A percentile compares a stretch with the other conserved stretches of the same genome.
These are phyloP conservation scores for Odontomachus brunneus DNA, from an alignment of 1,140 invertebrate species.

Conservation along the genomic window DNA sequence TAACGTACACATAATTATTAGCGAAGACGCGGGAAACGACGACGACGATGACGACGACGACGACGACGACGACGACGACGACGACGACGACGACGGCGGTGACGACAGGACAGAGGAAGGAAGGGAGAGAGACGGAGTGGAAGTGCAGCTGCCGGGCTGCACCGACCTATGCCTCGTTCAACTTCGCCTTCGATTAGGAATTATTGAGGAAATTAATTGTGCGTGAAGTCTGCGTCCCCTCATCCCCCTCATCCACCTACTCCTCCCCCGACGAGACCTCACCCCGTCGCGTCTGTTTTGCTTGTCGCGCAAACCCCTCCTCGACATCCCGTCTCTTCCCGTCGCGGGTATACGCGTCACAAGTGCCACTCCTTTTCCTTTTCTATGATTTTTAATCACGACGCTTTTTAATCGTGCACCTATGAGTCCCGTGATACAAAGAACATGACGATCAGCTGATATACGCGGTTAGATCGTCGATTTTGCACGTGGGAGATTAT, in stretches of 20 bases:
- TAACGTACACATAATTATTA: constrained; percentile 85
- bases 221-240: constrained; percentile 79
- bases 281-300: constrained; percentile 32
- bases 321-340: constrained; percentile 11
- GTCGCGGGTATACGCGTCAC: constrained; percentile 55
- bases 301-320: constrained; percentile 35
- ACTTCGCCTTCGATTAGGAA: constrained; percentile 80
- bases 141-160: constrained; percentile 61
- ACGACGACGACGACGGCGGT: constrained; percentile 18
- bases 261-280: neutral
- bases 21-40: constrained; percentile 74
- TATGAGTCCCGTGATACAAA: neutral
- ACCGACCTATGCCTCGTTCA: constrained; percentile 65
- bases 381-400: constrained; percentile 33
- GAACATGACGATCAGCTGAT: neutral
- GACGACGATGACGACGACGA: constrained; percentile 9
- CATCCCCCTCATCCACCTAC: neutral
- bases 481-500: too few species aligned
- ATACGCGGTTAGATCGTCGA: neutral
- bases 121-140: neutral
- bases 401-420: constrained; percentile 43
- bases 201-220: constrained; percentile 85
- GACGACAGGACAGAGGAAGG: constrained; percentile 35
- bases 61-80: neutral
- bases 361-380: constrained; percentile 73